phyloP scores from a whole-genome alignment of 2,113 vertebrate genomes.

The Eretmodus cyanostictus region DNA sequence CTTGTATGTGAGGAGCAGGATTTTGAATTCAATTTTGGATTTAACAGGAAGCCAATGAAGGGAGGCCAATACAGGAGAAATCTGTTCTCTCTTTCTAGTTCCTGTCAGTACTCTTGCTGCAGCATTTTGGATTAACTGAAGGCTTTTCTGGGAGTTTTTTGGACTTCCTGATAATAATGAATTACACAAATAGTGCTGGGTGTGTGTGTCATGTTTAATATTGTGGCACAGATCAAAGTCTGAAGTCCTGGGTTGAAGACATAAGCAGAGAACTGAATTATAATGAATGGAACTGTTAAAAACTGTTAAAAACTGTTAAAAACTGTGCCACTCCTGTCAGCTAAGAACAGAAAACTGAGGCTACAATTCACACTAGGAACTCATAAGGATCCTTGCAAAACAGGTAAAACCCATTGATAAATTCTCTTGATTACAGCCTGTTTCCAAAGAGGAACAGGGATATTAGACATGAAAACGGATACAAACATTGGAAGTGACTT shows the following conservation, averaged over 20 bases:
- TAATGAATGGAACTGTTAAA: background rate
- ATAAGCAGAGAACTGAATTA: background rate
- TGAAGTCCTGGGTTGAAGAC: background rate
- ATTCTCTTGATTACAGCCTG: background rate
- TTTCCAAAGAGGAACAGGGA: background rate
- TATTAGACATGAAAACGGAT: background rate
- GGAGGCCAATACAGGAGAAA: background rate
- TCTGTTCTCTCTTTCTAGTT: fast-evolving
- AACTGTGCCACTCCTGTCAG: background rate
- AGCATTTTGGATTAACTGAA: background rate
- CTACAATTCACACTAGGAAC: background rate
- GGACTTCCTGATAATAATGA: background rate
- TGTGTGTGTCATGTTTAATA: background rate
- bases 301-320: background rate
- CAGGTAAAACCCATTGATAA: background rate
- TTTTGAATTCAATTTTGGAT: background rate
- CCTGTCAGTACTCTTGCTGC: background rate
- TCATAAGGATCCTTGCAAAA: background rate
- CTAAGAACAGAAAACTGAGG: background rate
- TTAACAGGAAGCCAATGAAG: fast-evolving
- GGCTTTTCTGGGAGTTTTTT: background rate
- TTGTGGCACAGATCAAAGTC: background rate
- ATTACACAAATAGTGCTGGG: background rate
- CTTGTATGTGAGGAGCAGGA: background rate
- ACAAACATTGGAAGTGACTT: background rate